Evolutionary conservation across 1,140 invertebrate species (phyloP).

Genomic region (Thereuonema tuberculata): DNA sequence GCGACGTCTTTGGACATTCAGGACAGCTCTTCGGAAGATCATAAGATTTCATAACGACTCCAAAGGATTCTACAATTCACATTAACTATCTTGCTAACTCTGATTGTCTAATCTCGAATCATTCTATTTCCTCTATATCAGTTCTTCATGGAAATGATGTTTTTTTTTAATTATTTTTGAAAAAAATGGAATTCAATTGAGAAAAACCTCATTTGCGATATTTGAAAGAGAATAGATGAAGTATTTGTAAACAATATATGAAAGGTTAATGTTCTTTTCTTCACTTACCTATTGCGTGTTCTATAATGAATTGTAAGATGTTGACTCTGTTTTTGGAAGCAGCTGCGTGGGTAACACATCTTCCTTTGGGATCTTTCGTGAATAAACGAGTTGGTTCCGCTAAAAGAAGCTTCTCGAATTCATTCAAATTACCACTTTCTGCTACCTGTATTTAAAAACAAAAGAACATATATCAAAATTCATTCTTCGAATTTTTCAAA

Average conservation of each 20-base stretch:
- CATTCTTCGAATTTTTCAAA: too few relatives aligned
- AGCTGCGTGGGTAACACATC: slow-evolving; percentile 60
- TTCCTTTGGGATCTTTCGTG: slow-evolving; percentile 51
- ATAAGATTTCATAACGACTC: too few relatives aligned
- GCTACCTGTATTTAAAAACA: slow-evolving; percentile 46
- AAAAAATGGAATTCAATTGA: too few relatives aligned
- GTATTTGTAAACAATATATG: background rate
- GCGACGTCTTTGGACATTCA: too few relatives aligned
- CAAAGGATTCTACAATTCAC: too few relatives aligned
- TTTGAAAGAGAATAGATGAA: background rate
- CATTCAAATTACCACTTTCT: slow-evolving; percentile 61
- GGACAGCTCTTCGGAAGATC: too few relatives aligned
- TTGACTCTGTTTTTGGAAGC: slow-evolving; percentile 54
- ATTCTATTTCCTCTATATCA: too few relatives aligned
- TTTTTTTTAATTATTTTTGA: too few relatives aligned
- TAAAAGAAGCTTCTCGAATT: slow-evolving; percentile 53
- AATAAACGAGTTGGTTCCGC: slow-evolving; percentile 49
- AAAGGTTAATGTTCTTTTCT: background rate
- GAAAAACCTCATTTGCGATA: too few relatives aligned
- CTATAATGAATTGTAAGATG: slow-evolving; percentile 56
- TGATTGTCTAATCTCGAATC: too few relatives aligned
- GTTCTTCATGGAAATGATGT: too few relatives aligned
- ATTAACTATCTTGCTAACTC: too few relatives aligned
- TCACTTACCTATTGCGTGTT: slow-evolving; percentile 51
- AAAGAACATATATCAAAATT: background rate